Evolutionary conservation across 2,113 vertebrate genomes (phyloP), one percentile per base, ranked within the genome.

Genomic region (Piprites chloris): DNA sequence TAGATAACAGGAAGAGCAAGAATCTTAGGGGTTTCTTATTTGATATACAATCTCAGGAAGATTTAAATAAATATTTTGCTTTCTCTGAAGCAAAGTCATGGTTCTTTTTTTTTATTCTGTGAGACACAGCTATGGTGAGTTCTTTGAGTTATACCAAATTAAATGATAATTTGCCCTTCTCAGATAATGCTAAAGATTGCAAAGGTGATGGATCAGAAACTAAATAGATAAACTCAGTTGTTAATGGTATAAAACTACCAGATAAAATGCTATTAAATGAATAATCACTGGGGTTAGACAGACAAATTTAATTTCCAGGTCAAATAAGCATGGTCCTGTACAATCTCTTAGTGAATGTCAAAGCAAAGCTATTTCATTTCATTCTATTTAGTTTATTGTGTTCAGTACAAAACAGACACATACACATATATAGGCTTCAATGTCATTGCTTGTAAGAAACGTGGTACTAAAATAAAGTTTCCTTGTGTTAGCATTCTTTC

Each of bases 341-440:
- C 61, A 92, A 61, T 59, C 55, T 89, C 49, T 84, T 89, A 65
- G 78, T 0, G 2, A 91, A 78, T 78, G 62, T 59, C 52, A 80
- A 89, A 87, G 52, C 80, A 72, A 91, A 95, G 85, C 89, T 85
- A 49, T 82, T 95, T 79, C 90, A 97, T 95, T 77, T 90, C 93
- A 95, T 94, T 85, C 83, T 59, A 1, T 90, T 94, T 96, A 41
- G 72, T 94, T 93, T 91, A 23, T 42, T 61, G 33, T 71, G 66
- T 85, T 90, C 73, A 37, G 7, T 35, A 27, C 56, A 21, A 63
- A 58, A 10, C 66, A 66, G 87, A 58, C 24, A 50, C n/a, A n/a
- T 86, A 76, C 96, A 92, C 88, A 94, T 90, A 87, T 61, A 95
- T 89, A 42, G 87, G 73, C 62, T 76, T 80, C 53, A 76, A 92